A percentile compares a stretch with the other conserved stretches of the same genome.
These are phyloP conservation scores for Rhinoptilus africanus DNA, from an alignment of 2,113 vertebrate genomes.

Conservation along the genomic window DNA sequence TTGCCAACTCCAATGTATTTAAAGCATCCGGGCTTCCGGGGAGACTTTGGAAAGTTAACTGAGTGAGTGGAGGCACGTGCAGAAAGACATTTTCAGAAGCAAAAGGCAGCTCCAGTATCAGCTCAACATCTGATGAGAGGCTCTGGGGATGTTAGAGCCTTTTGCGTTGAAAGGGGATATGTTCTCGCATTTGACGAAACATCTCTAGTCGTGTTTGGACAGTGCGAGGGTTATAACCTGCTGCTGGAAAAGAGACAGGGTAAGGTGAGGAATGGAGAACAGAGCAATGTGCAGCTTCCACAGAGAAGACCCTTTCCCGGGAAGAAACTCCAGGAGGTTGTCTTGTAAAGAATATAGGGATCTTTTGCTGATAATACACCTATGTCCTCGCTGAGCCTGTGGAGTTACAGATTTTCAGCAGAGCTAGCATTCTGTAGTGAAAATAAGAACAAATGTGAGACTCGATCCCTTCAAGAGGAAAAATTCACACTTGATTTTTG, in stretches of 20 bases:
- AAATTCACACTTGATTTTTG: neutral
- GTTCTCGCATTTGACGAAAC: conserved; percentile 21
- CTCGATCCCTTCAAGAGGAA: neutral
- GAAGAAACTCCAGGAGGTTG: neutral
- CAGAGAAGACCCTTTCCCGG: neutral
- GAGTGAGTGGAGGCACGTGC: conserved; percentile 40
- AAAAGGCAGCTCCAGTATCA: conserved; percentile 48
- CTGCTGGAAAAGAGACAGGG: neutral
- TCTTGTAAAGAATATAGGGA: neutral
- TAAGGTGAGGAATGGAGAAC: neutral
- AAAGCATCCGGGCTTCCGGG: conserved; percentile 74
- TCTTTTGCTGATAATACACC: neutral
- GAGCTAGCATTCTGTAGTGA: neutral
- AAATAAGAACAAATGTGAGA: neutral
- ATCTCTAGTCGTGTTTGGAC: neutral
- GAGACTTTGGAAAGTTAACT: conserved; percentile 73
- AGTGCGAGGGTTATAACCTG: neutral
- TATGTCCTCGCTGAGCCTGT: neutral
- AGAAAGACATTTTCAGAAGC: conserved; percentile 61
- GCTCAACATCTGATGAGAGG: conserved; percentile 25
- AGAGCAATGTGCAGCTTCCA: neutral
- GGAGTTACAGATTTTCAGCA: neutral
- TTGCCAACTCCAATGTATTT: conserved; percentile 75
- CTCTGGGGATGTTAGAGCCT: conserved; percentile 1
- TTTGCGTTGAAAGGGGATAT: conserved; percentile 50